Conservation (phyloP, 2,888 invertebrate genomes). For the Allygus modestus region DNA sequence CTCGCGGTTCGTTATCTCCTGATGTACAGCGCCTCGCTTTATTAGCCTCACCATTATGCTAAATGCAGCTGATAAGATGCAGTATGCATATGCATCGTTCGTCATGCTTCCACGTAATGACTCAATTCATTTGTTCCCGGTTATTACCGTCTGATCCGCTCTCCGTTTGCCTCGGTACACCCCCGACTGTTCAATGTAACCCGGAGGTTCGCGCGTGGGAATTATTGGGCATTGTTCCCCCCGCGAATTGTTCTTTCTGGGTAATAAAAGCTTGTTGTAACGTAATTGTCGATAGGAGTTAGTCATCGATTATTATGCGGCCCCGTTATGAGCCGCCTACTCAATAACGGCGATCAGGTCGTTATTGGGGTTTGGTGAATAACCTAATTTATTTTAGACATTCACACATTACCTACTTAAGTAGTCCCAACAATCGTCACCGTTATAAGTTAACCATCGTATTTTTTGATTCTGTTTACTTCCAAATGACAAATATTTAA, state of each 20-base stretch:
- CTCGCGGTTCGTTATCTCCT: slow-evolving; percentile 32
- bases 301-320: slow-evolving; percentile 16
- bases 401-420: too few species aligned
- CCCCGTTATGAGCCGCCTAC: slow-evolving; percentile 5
- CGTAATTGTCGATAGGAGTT: slow-evolving; percentile 34
- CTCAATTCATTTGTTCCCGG: slow-evolving; percentile 43
- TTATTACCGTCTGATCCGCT: neutral
- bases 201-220: slow-evolving; percentile 24
- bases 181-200: neutral
- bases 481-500: too few species aligned
- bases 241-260: slow-evolving; percentile 28
- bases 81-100: slow-evolving; percentile 30
- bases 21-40: neutral
- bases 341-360: neutral
- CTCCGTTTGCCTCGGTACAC: slow-evolving; percentile 16
- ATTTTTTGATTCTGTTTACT: too few species aligned
- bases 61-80: slow-evolving; percentile 45
- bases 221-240: slow-evolving; percentile 41
- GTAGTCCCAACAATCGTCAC: too few species aligned
- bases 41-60: slow-evolving; percentile 35
- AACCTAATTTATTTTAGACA: too few species aligned
- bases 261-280: slow-evolving; percentile 1
- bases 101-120: slow-evolving; percentile 33
- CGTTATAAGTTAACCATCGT: too few species aligned
- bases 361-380: too few species aligned